Evolutionary conservation across 2,113 vertebrate species (phyloP), one percentile per base, ranked within the genome.

Genomic region (Sylvilagus bachmani): DNA sequence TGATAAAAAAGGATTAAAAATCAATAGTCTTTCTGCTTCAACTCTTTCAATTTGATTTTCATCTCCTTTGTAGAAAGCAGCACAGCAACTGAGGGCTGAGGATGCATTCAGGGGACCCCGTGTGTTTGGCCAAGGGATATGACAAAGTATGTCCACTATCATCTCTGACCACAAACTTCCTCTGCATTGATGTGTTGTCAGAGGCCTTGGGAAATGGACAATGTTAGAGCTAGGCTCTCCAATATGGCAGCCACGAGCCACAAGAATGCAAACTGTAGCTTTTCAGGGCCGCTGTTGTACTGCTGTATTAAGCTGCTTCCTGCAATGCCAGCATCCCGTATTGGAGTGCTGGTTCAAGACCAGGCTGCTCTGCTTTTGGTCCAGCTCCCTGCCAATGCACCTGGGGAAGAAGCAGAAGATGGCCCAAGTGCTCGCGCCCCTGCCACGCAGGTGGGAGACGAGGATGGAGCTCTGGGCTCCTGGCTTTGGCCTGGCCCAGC

Each of bases 1-100:
- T 95, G 83, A 95, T 95, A 79, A 86, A 95, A 97, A 97, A 91
- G 79, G 88, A 96, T 96, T 95, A 96, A 92, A 97, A 96, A 88
- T 96, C 95, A 95, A 95, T 97, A 93, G 78, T 58, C 74, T 96
- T 97, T 97, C 97, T 96, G 95, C 95, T 97, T 96, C 92, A 93
- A 36, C n/a, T 94, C 90, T 90, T 95, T 96, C 92, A 79, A 91
- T 96, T 95, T 95, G 75, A 64, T 93, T 95, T 96, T 92, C 78
- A 87, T 83, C 85, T 74, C 78, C 61, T 95, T 64, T 71, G 29
- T 31, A 89, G 86, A 89, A 71, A 55, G 78, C 73, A 88, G 77
- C 58, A 58, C 55, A 49, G 62, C 38, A 33, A 16, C 33, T 71
- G 70, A 83, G 70, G 74, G 80, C 29, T 71, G 74, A 64, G 77